A percentile compares a stretch with the other conserved stretches of the same genome.
These are phyloP conservation scores for Aethina tumida DNA, from an alignment of 1,140 invertebrate species.

Conservation along the genomic window DNA sequence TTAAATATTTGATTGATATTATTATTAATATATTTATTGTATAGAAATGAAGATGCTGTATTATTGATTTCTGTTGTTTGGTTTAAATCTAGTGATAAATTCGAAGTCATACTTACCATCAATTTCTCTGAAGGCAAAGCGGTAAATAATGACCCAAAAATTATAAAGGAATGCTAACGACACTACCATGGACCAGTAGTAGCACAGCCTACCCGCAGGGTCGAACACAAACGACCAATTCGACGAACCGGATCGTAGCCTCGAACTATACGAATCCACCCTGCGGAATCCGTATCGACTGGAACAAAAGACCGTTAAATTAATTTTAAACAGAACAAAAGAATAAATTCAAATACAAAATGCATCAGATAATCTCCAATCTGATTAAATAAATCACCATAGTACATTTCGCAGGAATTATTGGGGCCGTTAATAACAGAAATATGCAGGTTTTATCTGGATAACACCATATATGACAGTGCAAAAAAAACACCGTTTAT, in stretches of 20 bases:
- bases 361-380: too few species aligned
- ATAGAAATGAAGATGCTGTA: background rate
- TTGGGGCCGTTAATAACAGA: too few species aligned
- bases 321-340: too few species aligned
- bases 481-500: too few species aligned
- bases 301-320: conserved; percentile 19
- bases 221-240: conserved; percentile 91
- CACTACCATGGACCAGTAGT: conserved; percentile 96
- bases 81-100: background rate
- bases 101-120: conserved; percentile 50
- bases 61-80: background rate
- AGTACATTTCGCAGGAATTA: too few species aligned
- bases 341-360: too few species aligned
- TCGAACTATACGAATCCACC: conserved; percentile 33
- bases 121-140: conserved; percentile 93
- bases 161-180: conserved; percentile 97
- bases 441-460: too few species aligned
- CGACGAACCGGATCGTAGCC: conserved; percentile 45
- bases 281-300: conserved; percentile 39
- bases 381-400: too few species aligned
- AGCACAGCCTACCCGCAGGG: conserved; percentile 81
- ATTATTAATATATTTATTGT: too few species aligned
- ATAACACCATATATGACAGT: too few species aligned
- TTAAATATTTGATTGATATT: too few species aligned
- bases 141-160: conserved; percentile 97